Base-by-base conservation (phyloP, 2,888 invertebrate species). In the Aleiodes leptofemur region DNA sequence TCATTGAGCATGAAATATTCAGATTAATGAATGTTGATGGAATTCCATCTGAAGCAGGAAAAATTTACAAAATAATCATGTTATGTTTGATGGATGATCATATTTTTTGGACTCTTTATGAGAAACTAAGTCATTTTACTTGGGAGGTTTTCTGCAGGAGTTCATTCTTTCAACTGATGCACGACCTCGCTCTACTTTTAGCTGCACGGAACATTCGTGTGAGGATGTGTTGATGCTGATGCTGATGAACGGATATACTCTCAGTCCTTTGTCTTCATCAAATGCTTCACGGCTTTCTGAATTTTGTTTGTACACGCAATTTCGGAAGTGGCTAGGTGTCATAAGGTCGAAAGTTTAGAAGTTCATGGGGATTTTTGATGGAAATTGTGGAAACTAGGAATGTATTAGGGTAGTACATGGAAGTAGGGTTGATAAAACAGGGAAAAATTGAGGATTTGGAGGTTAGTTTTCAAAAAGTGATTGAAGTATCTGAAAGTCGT, bases 101-200 rank as follows among this genome's bases (percentile, higher is more conserved):
- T 68, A n/a, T 73, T 34, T 73, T 73, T 59, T 57, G 31, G 68
- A 73, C 29, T 68, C 68, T 53, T 14, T 43, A 69, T n/a, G 14
- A 29, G 48, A 59, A 43, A 16, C 50, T 23, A 68, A 23, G 2
- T 23, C 23, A 23, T 23, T 23, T 23, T 23, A 23, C 23, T 23
- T 23, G 23, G 61, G 74, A 61, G 69, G 69, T 61, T 51, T 74
- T 53, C 23, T 23, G 1, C 23, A 23, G 38, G 66, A 74, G 53
- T 69, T 69, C 69, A 51, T 74, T 74, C 74, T 23, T 1, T 66
- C 74, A 76, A 69, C 69, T 70, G 75, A 77, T 75, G 75, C 75
- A 75, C 70, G 73, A 68, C 77, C 74, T 78, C 77, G 78, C 68
- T 72, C 76, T 43, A 76, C 70, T 74, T 76, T 74, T 14, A 69